Conservation (phyloP, 37 sponge, comb jelly and placozoan genomes). For the Spongilla lacustris region DNA sequence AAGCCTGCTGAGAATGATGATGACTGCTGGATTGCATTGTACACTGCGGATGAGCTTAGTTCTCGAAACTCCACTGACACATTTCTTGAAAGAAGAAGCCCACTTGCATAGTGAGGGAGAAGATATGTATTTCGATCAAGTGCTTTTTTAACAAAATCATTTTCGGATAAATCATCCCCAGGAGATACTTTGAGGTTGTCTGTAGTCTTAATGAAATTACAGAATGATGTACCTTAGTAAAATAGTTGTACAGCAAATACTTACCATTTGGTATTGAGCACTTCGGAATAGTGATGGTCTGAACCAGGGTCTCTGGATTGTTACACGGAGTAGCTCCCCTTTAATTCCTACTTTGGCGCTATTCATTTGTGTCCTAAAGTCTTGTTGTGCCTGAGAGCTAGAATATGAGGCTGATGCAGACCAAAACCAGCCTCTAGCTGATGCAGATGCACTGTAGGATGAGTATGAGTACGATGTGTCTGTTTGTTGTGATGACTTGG, state of each 20-base stretch:
- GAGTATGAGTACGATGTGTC: constrained; percentile 3
- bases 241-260: neutral
- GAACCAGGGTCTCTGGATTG: constrained; percentile 62
- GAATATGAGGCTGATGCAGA: neutral
- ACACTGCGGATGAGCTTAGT: neutral
- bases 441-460: neutral
- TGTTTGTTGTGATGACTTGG: neutral
- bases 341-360: constrained; percentile 19
- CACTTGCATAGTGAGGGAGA: constrained; percentile 44
- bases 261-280: constrained; percentile 12
- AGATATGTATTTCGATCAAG: neutral
- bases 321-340: constrained; percentile 58
- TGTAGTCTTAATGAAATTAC: neutral
- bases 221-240: too few species aligned
- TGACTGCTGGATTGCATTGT: neutral
- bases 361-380: neutral
- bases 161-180: neutral
- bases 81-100: constrained; percentile 36
- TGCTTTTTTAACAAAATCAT: neutral
- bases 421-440: neutral
- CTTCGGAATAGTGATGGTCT: constrained; percentile 47
- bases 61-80: constrained; percentile 33
- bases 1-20: neutral
- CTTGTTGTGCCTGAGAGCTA: neutral
- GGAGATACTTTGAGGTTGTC: neutral